These are phyloP conservation scores for Vanessa cardui DNA, from an alignment of 2,888 invertebrate species.

Conservation along the genomic window DNA sequence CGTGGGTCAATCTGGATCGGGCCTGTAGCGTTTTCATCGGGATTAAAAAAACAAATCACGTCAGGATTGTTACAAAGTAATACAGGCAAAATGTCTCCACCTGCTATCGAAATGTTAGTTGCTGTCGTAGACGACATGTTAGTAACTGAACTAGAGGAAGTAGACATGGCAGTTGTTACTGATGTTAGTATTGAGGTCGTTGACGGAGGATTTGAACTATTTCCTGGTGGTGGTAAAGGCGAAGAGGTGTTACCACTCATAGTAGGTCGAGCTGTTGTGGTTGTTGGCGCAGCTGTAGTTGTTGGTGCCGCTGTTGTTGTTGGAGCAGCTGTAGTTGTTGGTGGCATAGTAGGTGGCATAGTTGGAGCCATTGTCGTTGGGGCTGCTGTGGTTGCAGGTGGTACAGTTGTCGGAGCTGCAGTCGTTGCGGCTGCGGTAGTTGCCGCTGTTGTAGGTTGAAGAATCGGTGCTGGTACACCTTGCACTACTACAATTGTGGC, in stretches of 20 bases:
- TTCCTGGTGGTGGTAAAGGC: constrained; percentile 33
- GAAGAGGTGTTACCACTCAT: constrained; percentile 41
- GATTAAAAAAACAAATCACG: constrained; percentile 74
- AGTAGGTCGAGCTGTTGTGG: constrained; percentile 39
- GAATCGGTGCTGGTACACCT: constrained; percentile 69
- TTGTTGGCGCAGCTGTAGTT: constrained; percentile 41
- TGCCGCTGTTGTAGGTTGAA: constrained; percentile 63
- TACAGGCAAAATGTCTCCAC: constrained; percentile 65
- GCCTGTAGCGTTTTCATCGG: constrained; percentile 69
- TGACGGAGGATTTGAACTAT: constrained; percentile 36
- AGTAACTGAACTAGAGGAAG: constrained; percentile 24
- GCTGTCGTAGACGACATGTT: constrained; percentile 37
- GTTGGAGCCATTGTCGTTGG: constrained; percentile 37
- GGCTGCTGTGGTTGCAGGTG: constrained; percentile 37
- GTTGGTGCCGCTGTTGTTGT: constrained; percentile 33
- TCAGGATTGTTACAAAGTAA: constrained; percentile 72
- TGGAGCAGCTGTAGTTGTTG: constrained; percentile 35
- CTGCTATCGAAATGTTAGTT: constrained; percentile 42
- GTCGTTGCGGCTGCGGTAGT: constrained; percentile 46
- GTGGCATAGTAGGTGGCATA: constrained; percentile 26
- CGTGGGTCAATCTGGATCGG: constrained; percentile 75
- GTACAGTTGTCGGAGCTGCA: constrained; percentile 34
- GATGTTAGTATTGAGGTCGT: constrained; percentile 40
- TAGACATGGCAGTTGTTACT: constrained; percentile 25
- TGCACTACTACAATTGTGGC: constrained; percentile 59